These are phyloP conservation scores for Thunnus maccoyii DNA, from an alignment of 2,113 vertebrate genomes.

Conservation along the genomic window DNA sequence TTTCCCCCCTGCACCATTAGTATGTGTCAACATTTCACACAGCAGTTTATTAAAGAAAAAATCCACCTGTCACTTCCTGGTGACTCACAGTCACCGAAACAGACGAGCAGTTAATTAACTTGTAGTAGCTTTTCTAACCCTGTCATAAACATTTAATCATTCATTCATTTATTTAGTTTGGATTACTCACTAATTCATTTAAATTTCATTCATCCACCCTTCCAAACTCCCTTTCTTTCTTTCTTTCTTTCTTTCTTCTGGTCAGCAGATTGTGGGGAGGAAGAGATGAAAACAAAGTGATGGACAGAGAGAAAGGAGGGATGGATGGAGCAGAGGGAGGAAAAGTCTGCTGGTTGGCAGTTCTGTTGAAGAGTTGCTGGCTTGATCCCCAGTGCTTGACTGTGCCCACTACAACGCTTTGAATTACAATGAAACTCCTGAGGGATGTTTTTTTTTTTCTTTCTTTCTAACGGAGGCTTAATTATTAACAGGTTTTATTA, in stretches of 20 bases:
- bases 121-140: constrained; percentile 6
- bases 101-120: constrained; percentile 7
- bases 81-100: constrained; percentile 8
- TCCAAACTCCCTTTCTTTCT: constrained; percentile 1
- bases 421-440: constrained; percentile 60
- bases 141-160: constrained; percentile 18
- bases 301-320: constrained; percentile 15
- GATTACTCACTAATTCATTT: neutral
- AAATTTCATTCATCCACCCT: constrained; percentile 2
- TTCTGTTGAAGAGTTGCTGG: constrained; percentile 56
- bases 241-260: constrained; percentile 11
- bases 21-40: constrained; percentile 13
- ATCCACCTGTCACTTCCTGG: neutral
- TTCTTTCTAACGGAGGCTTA: constrained; percentile 23
- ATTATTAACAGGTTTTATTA: constrained; percentile 57
- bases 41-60: constrained; percentile 5
- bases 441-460: constrained; percentile 28
- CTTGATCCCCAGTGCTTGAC: constrained; percentile 56
- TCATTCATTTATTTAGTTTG: neutral
- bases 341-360: constrained; percentile 38
- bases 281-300: constrained; percentile 42
- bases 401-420: constrained; percentile 58
- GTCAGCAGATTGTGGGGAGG: constrained; percentile 29
- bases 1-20: neutral
- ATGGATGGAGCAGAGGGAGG: constrained; percentile 24